A percentile compares a stretch with the other conserved stretches of the same genome.
Conservation (phyloP, 2,888 invertebrate species). For the Gandaritis pyraliata region DNA sequence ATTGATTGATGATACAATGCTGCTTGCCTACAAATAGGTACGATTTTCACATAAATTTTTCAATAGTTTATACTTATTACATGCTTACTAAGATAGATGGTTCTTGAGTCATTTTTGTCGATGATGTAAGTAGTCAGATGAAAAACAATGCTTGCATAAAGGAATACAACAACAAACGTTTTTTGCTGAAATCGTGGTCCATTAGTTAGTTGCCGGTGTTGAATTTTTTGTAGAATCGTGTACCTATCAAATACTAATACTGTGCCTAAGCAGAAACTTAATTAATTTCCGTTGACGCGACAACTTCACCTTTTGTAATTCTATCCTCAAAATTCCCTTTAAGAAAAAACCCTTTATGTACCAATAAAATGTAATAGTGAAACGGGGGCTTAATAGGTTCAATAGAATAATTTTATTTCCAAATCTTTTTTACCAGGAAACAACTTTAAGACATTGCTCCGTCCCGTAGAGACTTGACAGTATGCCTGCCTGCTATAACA, state of each 20-base stretch:
- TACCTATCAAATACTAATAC: neutral
- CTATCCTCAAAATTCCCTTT: too few relatives aligned
- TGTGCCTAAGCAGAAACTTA: too few relatives aligned
- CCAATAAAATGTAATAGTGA: too few relatives aligned
- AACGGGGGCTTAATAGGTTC: too few relatives aligned
- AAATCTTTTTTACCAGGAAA: neutral
- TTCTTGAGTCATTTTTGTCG: neutral
- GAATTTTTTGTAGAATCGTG: neutral
- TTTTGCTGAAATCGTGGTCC: neutral
- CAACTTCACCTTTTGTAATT: too few relatives aligned
- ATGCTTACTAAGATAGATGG: too few relatives aligned
- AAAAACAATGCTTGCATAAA: neutral
- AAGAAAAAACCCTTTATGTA: too few relatives aligned
- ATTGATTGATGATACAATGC: neutral
- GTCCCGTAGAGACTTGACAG: neutral
- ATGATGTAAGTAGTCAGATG: neutral
- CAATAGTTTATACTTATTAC: too few relatives aligned
- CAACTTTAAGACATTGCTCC: neutral
- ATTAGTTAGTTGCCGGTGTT: neutral
- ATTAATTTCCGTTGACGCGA: too few relatives aligned
- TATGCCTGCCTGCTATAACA: conserved; percentile 16
- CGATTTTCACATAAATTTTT: neutral
- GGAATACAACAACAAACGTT: neutral
- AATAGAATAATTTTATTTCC: too few relatives aligned
- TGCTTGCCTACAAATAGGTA: neutral